Percentiles rank a stretch among this genome's conserved stretches.
Evolutionary conservation across 2,113 vertebrate species (phyloP).

Genomic region (Chamaea fasciata): DNA sequence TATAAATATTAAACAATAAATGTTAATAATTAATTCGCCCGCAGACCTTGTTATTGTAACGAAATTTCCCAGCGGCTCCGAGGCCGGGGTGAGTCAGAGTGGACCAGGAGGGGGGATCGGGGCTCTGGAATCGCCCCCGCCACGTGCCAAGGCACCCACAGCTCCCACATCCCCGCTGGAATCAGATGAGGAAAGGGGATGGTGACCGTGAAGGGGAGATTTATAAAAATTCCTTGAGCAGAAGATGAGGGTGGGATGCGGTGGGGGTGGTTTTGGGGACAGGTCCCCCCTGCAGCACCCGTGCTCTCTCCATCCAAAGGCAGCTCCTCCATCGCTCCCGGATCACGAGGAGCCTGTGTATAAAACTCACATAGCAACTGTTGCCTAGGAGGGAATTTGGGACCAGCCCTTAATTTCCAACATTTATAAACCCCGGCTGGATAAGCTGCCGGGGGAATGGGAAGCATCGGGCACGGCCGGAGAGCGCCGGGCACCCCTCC

Average conservation of each 20-base stretch:
- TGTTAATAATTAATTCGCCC: constrained; percentile 51
- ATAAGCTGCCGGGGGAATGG: background rate
- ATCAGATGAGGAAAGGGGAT: background rate
- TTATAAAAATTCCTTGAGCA: background rate
- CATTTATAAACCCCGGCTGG: constrained; percentile 13
- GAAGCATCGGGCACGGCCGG: background rate
- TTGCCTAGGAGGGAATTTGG: constrained; percentile 64
- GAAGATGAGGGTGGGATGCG: background rate
- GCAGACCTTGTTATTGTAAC: constrained; percentile 54
- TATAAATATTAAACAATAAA: constrained; percentile 59
- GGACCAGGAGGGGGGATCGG: background rate
- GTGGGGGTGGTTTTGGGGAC: background rate
- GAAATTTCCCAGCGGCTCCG: background rate
- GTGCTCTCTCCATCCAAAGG: background rate
- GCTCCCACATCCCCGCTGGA: background rate
- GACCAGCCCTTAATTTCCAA: constrained; percentile 50
- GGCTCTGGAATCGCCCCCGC: background rate
- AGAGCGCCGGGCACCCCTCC: background rate
- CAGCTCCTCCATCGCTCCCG: background rate
- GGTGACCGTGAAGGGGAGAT: background rate
- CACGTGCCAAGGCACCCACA: background rate
- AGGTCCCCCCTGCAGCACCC: background rate
- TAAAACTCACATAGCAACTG: constrained; percentile 47
- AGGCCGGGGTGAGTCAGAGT: background rate
- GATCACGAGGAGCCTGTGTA: constrained; percentile 40